Conservation (phyloP, 2,888 invertebrate species). For the Didymodactylos carnosus region DNA sequence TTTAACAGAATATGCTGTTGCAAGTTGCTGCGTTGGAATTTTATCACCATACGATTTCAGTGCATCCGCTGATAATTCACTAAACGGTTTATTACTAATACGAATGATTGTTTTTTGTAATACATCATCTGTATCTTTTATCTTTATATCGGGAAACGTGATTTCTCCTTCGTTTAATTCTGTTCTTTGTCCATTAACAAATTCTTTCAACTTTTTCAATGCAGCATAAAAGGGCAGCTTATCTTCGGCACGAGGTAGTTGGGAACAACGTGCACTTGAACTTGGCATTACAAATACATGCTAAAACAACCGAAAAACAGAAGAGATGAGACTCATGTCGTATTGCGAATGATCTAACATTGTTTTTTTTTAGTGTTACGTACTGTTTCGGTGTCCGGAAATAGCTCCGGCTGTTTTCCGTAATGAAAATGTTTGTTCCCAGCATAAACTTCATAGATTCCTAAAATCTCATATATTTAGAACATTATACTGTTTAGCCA, state of each 20-base stretch:
- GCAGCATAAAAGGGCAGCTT: constrained; percentile 93
- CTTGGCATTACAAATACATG: constrained; percentile 98
- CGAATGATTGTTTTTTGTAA: neutral
- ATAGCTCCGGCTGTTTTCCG: constrained; percentile 75
- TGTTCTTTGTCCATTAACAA: constrained; percentile 53
- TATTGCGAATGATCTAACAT: neutral
- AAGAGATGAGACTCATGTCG: neutral
- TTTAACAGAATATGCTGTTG: neutral
- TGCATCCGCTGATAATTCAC: neutral
- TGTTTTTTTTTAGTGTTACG: constrained; percentile 31
- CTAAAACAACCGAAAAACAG: constrained; percentile 40
- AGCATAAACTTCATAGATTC: constrained; percentile 83
- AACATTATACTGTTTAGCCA: neutral
- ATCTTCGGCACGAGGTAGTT: constrained; percentile 84
- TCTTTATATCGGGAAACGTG: constrained; percentile 24
- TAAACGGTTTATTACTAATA: neutral
- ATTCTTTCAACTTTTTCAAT: constrained; percentile 79
- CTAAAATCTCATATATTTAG: constrained; percentile 19
- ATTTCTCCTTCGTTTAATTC: constrained; percentile 27
- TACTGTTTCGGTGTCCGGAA: constrained; percentile 81
- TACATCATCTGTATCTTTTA: neutral
- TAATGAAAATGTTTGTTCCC: constrained; percentile 91
- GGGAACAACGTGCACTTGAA: constrained; percentile 84
- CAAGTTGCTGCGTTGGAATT: neutral
- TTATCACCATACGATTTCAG: neutral